phyloP scores from a whole-genome alignment of 2,888 invertebrate genomes.

The Mycalesis mineus region DNA sequence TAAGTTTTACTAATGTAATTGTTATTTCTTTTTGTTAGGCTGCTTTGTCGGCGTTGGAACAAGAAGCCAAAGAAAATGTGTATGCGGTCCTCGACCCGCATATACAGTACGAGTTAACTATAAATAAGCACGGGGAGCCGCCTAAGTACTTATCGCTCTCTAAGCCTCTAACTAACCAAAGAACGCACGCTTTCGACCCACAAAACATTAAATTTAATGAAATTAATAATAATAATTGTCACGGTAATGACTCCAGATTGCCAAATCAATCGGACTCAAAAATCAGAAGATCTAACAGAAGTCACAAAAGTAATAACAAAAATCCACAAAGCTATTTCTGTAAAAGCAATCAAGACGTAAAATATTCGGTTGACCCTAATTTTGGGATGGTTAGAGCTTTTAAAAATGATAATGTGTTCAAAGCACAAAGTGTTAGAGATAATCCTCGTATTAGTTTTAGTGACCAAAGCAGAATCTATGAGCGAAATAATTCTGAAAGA shows the following conservation, averaged over 20 bases:
- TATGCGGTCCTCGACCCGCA: constrained; percentile 76
- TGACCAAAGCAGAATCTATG: constrained; percentile 48
- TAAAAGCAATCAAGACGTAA: constrained; percentile 63
- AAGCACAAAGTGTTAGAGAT: constrained; percentile 43
- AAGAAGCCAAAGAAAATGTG: constrained; percentile 77
- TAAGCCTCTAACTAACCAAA: constrained; percentile 73
- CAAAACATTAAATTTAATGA: constrained; percentile 51
- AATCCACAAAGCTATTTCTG: constrained; percentile 47
- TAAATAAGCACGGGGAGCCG: constrained; percentile 74
- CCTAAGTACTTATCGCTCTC: constrained; percentile 74
- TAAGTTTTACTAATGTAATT: not conserved
- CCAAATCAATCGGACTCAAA: constrained; percentile 55
- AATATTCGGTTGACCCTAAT: constrained; percentile 63
- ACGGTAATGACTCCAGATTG: constrained; percentile 46
- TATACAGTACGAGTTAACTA: constrained; percentile 76
- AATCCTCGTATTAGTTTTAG: constrained; percentile 42
- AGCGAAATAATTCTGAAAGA: constrained; percentile 54
- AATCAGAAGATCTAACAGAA: constrained; percentile 56
- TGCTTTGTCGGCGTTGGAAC: constrained; percentile 70
- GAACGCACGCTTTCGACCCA: constrained; percentile 66
- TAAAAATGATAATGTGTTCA: constrained; percentile 33
- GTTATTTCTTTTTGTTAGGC: constrained; percentile 48
- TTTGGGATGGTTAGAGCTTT: constrained; percentile 49
- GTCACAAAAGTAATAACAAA: constrained; percentile 41
- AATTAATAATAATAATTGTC: constrained; percentile 55